Evolutionary conservation across 92 coral and sea anemone genomes (phyloP), one percentile per base, ranked within the genome.

Genomic region (Porites divaricata): DNA sequence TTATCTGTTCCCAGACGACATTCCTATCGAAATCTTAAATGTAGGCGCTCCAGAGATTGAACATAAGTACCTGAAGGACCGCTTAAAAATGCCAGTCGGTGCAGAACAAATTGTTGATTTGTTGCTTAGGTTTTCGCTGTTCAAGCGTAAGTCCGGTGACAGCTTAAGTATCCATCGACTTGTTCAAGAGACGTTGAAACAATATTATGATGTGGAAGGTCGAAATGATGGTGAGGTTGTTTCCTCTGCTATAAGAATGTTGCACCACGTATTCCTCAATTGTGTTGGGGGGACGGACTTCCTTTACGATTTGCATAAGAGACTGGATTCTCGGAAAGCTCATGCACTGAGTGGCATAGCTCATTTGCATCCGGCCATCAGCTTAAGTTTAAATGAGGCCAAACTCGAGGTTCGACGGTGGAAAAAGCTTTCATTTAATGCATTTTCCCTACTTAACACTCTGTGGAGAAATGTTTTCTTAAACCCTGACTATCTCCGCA

Each of bases 1-100:
- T 2, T 75, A 45, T 59, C 54, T 84, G 26, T 61, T 65, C 5
- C 83, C 88, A 56, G 88, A 84, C 50, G 75, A 84, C 8, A 84
- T 84, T 2, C 88, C 88, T n/a, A 74, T 79, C 23, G 76, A 67
- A 24, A 66, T 84, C 16, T 16, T 84, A 14, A 84, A 76, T 23
- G 35, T 50, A 2, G 88, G 82, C 13, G 62, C 66, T 19, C 83
- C 88, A 51, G 78, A 63, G 35, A 56, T 56, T 26, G 68, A 84
- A 23, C 22, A 53, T 26, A 35, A 51, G 65, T 76, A 76, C 24
- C 19, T 71, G 0, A 71, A 49, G 67, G 2, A 56, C 0, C 23
- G 80, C 0, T 22, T 75, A 4, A 15, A 22, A 23, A 61, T 23
- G 66, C 77, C 75, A 17, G 1, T 76, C 58, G 75, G 77, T 23